Conservation (phyloP, 2,888 invertebrate genomes). For the Physocephala rufipes region DNA sequence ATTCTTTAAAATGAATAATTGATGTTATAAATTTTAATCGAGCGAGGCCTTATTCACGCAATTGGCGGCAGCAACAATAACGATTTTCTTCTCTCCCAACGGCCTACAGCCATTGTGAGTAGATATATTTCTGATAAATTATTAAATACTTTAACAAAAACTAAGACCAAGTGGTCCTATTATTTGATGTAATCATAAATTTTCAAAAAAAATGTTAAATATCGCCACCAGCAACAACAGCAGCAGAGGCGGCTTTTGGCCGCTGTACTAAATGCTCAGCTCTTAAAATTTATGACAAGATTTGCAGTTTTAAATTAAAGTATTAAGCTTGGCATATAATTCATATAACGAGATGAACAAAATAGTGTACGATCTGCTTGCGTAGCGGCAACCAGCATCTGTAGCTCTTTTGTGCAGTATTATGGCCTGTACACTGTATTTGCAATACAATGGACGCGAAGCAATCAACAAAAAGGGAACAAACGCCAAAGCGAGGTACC, state of each 20-base stretch:
- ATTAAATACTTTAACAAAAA: background rate
- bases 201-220: constrained; percentile 5
- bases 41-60: background rate
- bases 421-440: too few relatives aligned
- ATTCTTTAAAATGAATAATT: background rate
- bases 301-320: constrained; percentile 65
- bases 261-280: constrained; percentile 12
- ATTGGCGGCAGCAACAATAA: background rate
- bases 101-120: background rate
- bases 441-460: constrained; percentile 20
- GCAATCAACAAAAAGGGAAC: constrained; percentile 40
- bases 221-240: background rate
- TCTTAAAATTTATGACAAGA: constrained; percentile 65
- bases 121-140: constrained; percentile 9
- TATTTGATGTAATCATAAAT: background rate
- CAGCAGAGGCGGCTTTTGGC: background rate
- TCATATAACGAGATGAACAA: constrained; percentile 58
- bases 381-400: constrained; percentile 30
- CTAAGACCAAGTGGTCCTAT: background rate
- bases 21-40: background rate
- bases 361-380: constrained; percentile 14
- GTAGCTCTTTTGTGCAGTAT: background rate
- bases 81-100: background rate
- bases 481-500: too few relatives aligned
- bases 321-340: constrained; percentile 64